These are phyloP conservation scores for Melanostoma mellinum DNA, from an alignment of 2,888 invertebrate species.

Conservation along the genomic window DNA sequence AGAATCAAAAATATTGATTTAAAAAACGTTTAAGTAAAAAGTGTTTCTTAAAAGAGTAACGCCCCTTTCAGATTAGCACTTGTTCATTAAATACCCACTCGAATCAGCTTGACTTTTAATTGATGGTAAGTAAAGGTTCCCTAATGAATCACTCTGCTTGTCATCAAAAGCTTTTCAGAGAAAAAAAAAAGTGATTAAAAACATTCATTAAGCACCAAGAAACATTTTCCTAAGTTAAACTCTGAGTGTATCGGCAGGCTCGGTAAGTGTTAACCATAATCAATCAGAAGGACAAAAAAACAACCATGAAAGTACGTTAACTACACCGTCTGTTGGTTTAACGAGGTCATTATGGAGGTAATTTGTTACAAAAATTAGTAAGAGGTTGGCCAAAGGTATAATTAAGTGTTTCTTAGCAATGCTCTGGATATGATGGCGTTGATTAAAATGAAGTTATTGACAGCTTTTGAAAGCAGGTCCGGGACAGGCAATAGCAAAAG, in stretches of 20 bases:
- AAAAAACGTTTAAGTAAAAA: no score
- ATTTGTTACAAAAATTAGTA: neutral
- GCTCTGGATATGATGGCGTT: no score
- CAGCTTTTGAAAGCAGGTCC: no score
- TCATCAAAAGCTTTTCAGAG: neutral
- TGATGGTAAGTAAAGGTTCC: neutral
- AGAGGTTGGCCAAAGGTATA: neutral
- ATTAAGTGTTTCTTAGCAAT: no score
- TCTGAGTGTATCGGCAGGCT: neutral
- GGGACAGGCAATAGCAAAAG: no score
- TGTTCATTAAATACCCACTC: neutral
- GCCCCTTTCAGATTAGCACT: no score
- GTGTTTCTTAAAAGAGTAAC: no score
- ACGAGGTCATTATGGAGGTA: neutral
- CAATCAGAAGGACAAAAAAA: neutral
- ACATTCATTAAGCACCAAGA: neutral
- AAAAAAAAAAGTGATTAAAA: slow-evolving; percentile 1
- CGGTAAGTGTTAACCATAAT: neutral
- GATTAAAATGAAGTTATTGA: no score
- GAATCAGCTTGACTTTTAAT: neutral
- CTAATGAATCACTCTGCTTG: neutral
- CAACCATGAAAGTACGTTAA: neutral
- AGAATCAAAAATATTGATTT: no score
- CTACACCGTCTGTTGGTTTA: neutral
- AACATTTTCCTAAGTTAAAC: neutral